Evolutionary conservation across 2,888 invertebrate genomes (phyloP), one percentile per base, ranked within the genome.

Genomic region (Eumacrocentrus americanus): DNA sequence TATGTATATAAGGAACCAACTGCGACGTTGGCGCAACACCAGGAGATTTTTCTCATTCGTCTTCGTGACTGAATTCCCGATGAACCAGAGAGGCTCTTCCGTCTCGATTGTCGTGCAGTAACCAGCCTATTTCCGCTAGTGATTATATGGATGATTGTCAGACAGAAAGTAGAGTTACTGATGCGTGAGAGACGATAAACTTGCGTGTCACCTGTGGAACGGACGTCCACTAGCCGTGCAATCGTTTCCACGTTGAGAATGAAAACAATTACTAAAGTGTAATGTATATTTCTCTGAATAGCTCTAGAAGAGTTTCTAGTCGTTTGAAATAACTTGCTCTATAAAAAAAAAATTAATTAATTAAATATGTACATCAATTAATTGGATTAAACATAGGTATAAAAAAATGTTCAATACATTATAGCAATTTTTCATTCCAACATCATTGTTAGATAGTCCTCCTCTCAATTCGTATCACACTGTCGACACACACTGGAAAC

Each of bases 81-180:
- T 44, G 12, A 9, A 44, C 11, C 20, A 1, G 18, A 11, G 20
- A 16, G 3, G 38, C 48, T 25, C 20, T 51, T 51, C 50, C 18
- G 35, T 29, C 25, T 54, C 25, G 29, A 44, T 54, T 25, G 54
- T 12, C 29, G 40, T 40, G 23, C 54, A 44, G 23, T 29, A 54
- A 54, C 40, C 38, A 54, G 25, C 44, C 34, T 44, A 44, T 54
- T 54, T 54, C 54, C 40, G n/a, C 14, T 29, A 29, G 29, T 29
- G 9, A 6, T 29, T 9, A 6, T 9, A 6, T 6, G 29, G 29
- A 3, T 12, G 9, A 40, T 29, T 35, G 9, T 11, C 12, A 14
- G 22, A 55, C 16, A 23, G 38, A 48, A 38, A 38, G 1, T 47
- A 11, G 14, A 18, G n/a, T 42, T 12, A 42, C 9, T 50, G 42